A percentile compares a stretch with the other conserved stretches of the same genome.
Evolutionary conservation across 2,888 invertebrate species (phyloP).

Genomic region (Chaetoderma sp.): DNA sequence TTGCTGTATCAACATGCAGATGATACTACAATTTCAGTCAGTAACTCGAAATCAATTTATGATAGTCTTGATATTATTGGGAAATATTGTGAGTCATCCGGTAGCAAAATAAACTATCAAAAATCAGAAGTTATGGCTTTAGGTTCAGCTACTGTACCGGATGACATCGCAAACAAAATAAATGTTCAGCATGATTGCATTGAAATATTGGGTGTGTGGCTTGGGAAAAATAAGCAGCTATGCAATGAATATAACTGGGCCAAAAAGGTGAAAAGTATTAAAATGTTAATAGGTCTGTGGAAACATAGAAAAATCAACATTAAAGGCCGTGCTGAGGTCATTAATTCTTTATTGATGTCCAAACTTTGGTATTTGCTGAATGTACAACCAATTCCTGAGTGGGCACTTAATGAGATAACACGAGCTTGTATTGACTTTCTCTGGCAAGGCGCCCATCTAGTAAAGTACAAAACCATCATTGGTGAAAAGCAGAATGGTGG

Average conservation of each 20-base stretch:
- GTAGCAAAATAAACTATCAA: conserved; percentile 28
- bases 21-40: conserved; percentile 8
- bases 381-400: background rate
- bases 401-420: background rate
- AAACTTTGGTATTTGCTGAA: background rate
- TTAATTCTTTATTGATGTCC: background rate
- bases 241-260: background rate
- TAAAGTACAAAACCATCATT: background rate
- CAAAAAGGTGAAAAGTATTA: background rate
- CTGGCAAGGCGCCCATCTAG: background rate
- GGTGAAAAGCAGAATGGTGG: background rate
- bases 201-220: background rate
- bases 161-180: background rate
- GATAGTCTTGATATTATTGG: background rate
- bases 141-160: background rate
- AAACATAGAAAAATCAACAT: background rate
- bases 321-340: background rate
- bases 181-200: background rate
- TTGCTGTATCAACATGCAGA: conserved; percentile 18
- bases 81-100: conserved; percentile 18
- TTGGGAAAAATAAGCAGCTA: background rate
- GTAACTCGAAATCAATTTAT: background rate
- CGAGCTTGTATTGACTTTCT: background rate
- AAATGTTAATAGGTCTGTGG: background rate
- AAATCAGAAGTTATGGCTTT: background rate